A percentile compares a stretch with the other conserved stretches of the same genome.
These are phyloP conservation scores for Eilema depressum DNA, from an alignment of 2,888 invertebrate species.

Conservation along the genomic window DNA sequence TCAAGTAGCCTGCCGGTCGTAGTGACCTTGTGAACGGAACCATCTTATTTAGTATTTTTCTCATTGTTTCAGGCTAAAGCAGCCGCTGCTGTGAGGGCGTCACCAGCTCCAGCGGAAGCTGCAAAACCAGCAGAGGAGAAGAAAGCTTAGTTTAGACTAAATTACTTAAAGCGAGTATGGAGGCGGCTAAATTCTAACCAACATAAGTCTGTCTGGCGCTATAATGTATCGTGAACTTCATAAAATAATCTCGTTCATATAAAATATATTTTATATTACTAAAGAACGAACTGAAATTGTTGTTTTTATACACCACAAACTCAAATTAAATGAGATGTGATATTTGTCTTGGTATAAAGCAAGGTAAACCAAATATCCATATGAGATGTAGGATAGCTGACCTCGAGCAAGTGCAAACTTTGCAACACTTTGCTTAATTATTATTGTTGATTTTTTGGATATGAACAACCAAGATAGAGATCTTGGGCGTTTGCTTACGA, in stretches of 20 bases:
- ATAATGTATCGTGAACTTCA: constrained; percentile 46
- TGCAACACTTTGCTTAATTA: no score
- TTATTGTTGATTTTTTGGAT: no score
- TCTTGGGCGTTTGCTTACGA: no score
- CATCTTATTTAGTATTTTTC: neutral
- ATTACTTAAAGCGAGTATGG: constrained; percentile 24
- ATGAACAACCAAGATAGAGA: no score
- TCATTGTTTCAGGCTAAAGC: constrained; percentile 51
- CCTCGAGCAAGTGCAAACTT: no score
- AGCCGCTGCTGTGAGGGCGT: constrained; percentile 24
- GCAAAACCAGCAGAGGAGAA: constrained; percentile 54
- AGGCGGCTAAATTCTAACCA: constrained; percentile 33
- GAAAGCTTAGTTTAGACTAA: constrained; percentile 47
- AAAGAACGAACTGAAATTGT: constrained; percentile 2
- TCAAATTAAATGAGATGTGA: neutral
- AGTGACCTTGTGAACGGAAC: no score
- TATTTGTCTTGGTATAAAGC: neutral
- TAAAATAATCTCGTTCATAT: constrained; percentile 49
- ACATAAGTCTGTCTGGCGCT: constrained; percentile 33
- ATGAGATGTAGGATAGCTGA: no score
- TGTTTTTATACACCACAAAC: neutral
- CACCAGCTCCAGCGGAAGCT: constrained; percentile 23
- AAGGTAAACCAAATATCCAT: no score
- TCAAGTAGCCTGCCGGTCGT: no score
- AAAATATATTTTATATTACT: constrained; percentile 19